Percentiles rank a stretch among this genome's conserved stretches.
Conservation (phyloP, 2,888 invertebrate genomes). For the Mesoligia furuncula region DNA sequence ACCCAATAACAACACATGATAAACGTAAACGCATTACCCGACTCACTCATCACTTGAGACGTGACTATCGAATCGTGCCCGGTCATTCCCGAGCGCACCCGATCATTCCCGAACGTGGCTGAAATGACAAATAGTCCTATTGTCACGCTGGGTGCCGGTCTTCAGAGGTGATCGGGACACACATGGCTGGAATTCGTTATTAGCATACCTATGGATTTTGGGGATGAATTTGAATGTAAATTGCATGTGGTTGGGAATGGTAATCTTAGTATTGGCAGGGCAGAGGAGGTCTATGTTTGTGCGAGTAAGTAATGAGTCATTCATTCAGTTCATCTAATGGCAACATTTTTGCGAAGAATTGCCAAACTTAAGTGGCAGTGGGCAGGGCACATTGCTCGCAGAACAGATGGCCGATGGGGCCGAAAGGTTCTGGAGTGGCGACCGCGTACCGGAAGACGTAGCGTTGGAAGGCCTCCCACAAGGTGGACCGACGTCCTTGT, state of each 20-base stretch:
- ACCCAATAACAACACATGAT: not conserved
- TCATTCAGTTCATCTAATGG: not conserved
- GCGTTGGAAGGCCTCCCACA: too few relatives aligned
- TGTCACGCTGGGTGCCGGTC: slow-evolving; percentile 18
- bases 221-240: slow-evolving; percentile 40
- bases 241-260: slow-evolving; percentile 17
- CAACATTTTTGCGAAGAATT: too few relatives aligned
- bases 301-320: not conserved
- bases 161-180: slow-evolving; percentile 28
- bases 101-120: not conserved
- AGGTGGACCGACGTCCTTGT: too few relatives aligned
- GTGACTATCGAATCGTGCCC: slow-evolving; percentile 21
- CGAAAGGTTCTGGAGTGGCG: too few relatives aligned
- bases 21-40: slow-evolving; percentile 7
- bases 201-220: slow-evolving; percentile 44
- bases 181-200: slow-evolving; percentile 50
- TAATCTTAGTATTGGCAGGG: not conserved
- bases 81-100: slow-evolving; percentile 13
- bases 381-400: too few relatives aligned
- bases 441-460: too few relatives aligned
- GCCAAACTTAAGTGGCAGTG: too few relatives aligned
- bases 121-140: slow-evolving; percentile 41
- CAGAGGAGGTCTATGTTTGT: not conserved
- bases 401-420: too few relatives aligned
- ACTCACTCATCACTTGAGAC: slow-evolving; percentile 10